phyloP scores from a whole-genome alignment of 1,140 invertebrate genomes.

The Heterodera schachtii region DNA sequence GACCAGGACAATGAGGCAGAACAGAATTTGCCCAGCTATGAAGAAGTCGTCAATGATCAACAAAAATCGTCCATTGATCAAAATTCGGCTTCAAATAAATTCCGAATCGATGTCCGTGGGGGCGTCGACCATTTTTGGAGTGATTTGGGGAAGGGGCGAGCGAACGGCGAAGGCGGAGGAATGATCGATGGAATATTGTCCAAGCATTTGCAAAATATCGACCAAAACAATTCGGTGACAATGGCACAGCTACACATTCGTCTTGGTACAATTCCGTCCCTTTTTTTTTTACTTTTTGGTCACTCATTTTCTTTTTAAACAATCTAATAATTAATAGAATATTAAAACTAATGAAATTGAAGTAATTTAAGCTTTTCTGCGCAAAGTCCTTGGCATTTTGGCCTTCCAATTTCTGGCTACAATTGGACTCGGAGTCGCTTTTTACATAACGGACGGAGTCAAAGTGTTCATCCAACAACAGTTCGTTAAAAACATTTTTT shows the following conservation, averaged over 20 bases:
- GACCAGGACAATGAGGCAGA: conserved; percentile 25
- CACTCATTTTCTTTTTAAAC: neutral
- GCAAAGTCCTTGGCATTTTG: conserved; percentile 62
- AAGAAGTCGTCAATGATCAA: conserved; percentile 18
- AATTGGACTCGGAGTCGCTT: conserved; percentile 49
- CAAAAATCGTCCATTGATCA: conserved; percentile 11
- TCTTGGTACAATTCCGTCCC: conserved; percentile 29
- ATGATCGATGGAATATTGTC: conserved; percentile 26
- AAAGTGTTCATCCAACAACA: conserved; percentile 57
- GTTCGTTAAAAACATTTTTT: conserved; percentile 46
- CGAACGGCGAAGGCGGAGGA: neutral
- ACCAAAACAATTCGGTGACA: conserved; percentile 40
- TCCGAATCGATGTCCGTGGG: neutral
- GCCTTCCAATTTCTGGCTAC: conserved; percentile 60
- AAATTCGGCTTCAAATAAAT: neutral
- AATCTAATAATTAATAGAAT: neutral
- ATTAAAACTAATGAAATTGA: conserved; percentile 31
- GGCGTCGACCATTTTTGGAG: conserved; percentile 10
- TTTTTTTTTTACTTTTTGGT: conserved; percentile 10
- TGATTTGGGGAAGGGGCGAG: neutral
- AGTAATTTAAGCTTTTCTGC: conserved; percentile 53
- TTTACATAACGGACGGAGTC: conserved; percentile 59
- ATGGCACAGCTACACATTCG: conserved; percentile 51
- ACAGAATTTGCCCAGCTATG: conserved; percentile 25
- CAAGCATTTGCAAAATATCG: conserved; percentile 34